Evolutionary conservation across 1,140 invertebrate genomes (phyloP), one percentile per base, ranked within the genome.

Genomic region (Brachionus angularis): DNA sequence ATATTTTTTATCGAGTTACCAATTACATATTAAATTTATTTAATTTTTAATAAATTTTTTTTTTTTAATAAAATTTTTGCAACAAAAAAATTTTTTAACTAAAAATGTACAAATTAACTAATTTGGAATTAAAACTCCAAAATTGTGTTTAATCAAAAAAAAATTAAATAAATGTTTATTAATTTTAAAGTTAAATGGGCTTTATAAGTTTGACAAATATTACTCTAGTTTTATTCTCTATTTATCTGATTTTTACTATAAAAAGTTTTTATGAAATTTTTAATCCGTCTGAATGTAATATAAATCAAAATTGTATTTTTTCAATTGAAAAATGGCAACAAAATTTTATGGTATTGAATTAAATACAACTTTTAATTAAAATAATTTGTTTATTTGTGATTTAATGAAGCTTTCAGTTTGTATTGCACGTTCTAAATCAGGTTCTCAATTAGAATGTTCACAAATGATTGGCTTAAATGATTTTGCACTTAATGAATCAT

Each of bases 241-340:
- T 50, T 34, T 70, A 70, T 27, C 36, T 70, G 27, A 16, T 7
- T 8, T 50, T 25, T 27, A 70, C 67, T 7, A 31, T 36, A 44
- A 70, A 70, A 27, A 53, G 46, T 16, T 70, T 70, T 46, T 70
- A 70, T 70, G 46, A 49, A n/a, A 70, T 70, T 31, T 70, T 70
- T 52, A 27, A 36, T 52, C 46, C 46, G 21, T 14, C 12, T 5
- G 29, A 42, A 27, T 70, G 67, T 36, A 39, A 50, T 33, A 52
- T 29, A 23, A 52, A 16, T 52, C 33, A 31, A 2, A 47, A 47
- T 14, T 70, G 46, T 52, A 50, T 50, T 8, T 39, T 18, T 23
- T 42, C 33, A 7, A 25, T 70, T 18, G 39, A 50, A 50, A 18
- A 70, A 52, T 50, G 31, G 46, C 46, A 70, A 42, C 8, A 36